Evolutionary conservation across 2,888 invertebrate genomes (phyloP).

Genomic region (Sinotaia quadrata): DNA sequence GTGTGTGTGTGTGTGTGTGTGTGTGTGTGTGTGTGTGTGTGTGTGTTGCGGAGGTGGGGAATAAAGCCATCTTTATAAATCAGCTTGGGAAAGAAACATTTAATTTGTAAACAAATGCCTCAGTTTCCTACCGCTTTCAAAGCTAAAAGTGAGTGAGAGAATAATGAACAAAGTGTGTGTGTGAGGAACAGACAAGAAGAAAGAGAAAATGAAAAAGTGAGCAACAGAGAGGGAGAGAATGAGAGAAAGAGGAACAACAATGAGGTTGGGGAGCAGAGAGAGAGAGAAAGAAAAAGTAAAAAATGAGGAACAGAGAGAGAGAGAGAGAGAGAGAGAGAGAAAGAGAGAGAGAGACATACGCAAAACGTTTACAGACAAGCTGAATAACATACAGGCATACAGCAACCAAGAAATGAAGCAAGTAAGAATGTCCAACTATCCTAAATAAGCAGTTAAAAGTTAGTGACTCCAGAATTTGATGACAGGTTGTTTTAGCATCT

Average conservation of each 20-base stretch:
- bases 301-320: constrained; percentile 8
- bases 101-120: background rate
- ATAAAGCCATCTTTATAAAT: background rate
- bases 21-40: constrained; percentile 21
- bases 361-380: background rate
- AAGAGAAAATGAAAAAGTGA: constrained; percentile 7
- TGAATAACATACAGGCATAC: background rate
- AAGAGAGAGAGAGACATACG: background rate
- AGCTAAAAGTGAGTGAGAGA: too few species aligned
- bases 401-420: background rate
- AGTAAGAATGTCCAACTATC: too few species aligned
- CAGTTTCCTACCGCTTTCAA: too few species aligned
- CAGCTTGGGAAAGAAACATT: background rate
- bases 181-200: background rate
- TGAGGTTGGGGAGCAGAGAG: background rate
- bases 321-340: constrained; percentile 12
- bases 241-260: constrained; percentile 4
- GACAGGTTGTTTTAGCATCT: too few species aligned
- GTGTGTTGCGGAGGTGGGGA: background rate
- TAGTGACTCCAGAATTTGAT: too few species aligned
- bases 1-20: constrained; percentile 15
- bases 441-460: too few species aligned
- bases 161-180: too few species aligned
- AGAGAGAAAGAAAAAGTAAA: background rate
- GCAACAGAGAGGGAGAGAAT: constrained; percentile 11